A percentile compares a stretch with the other conserved stretches of the same genome.
phyloP scores from a whole-genome alignment of 2,113 vertebrate species.

The Calypte anna region DNA sequence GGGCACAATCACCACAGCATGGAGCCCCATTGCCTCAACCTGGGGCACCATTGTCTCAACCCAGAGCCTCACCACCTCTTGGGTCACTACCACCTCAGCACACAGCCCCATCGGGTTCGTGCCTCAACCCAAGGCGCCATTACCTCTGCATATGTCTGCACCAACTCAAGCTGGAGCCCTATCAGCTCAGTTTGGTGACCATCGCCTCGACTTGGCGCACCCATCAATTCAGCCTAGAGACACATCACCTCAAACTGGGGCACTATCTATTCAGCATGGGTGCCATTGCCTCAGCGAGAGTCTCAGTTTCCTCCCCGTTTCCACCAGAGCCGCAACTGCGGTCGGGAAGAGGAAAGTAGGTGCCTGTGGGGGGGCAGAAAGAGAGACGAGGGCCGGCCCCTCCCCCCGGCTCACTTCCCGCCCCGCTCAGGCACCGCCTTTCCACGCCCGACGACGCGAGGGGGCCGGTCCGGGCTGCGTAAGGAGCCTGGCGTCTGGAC shows the following conservation, averaged over 20 bases:
- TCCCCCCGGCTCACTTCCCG: not conserved
- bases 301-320: fast-evolving
- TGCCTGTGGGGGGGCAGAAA: not conserved
- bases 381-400: not conserved
- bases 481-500: not conserved
- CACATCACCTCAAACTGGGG: not conserved
- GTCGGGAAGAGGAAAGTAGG: fast-evolving
- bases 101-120: not conserved
- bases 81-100: not conserved
- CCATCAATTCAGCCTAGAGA: fast-evolving
- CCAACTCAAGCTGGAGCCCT: too few species aligned
- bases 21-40: too few species aligned
- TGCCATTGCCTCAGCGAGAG: not conserved
- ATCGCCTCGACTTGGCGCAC: too few species aligned
- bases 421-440: not conserved
- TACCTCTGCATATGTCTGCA: not conserved
- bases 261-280: not conserved
- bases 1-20: not conserved
- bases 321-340: not conserved
- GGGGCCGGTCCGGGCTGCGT: not conserved
- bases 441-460: not conserved
- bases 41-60: not conserved
- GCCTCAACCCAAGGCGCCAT: too few species aligned
- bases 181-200: not conserved
- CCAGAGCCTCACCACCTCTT: not conserved